These are phyloP conservation scores for Iphiclides podalirius DNA, from an alignment of 2,888 invertebrate species.

Conservation along the genomic window DNA sequence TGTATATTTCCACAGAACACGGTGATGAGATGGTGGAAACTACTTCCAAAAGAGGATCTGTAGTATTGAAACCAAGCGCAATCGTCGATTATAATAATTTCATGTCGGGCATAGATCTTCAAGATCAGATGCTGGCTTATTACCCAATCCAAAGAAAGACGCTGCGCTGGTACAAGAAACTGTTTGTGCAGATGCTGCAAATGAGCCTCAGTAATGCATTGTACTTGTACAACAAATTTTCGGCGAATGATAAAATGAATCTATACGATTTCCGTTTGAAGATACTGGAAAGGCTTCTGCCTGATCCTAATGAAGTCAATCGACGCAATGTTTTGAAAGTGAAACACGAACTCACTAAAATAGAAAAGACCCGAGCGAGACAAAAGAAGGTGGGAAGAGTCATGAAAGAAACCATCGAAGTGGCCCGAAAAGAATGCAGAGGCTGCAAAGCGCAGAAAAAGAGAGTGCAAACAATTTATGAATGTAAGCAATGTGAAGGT, in stretches of 20 bases:
- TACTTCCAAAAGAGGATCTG: slow-evolving; percentile 26
- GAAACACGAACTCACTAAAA: slow-evolving; percentile 33
- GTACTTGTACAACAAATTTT: slow-evolving; percentile 30
- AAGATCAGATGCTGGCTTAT: slow-evolving; percentile 32
- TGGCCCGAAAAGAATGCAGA: slow-evolving; percentile 35
- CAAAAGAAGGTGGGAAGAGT: slow-evolving; percentile 25
- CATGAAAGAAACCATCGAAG: slow-evolving; percentile 27
- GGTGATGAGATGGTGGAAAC: slow-evolving; percentile 23
- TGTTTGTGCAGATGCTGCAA: slow-evolving; percentile 32
- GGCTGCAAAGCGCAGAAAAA: slow-evolving; percentile 33
- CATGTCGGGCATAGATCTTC: slow-evolving; percentile 30
- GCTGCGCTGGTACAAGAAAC: slow-evolving; percentile 28
- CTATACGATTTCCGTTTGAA: slow-evolving; percentile 32
- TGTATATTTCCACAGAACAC: slow-evolving; percentile 32
- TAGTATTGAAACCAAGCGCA: slow-evolving; percentile 27
- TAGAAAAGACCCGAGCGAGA: slow-evolving; percentile 29
- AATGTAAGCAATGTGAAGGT: slow-evolving; percentile 34
- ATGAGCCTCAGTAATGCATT: slow-evolving; percentile 28
- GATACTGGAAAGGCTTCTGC: slow-evolving; percentile 23
- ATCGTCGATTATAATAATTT: slow-evolving; percentile 32
- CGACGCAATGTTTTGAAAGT: slow-evolving; percentile 28
- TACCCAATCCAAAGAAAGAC: slow-evolving; percentile 32
- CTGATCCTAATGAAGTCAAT: slow-evolving; percentile 26
- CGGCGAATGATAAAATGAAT: slow-evolving; percentile 24
- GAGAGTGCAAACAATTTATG: slow-evolving; percentile 33